Conservation (phyloP, 2,797 vertebrate genomes). For the Acrossocheilus fasciatus region DNA sequence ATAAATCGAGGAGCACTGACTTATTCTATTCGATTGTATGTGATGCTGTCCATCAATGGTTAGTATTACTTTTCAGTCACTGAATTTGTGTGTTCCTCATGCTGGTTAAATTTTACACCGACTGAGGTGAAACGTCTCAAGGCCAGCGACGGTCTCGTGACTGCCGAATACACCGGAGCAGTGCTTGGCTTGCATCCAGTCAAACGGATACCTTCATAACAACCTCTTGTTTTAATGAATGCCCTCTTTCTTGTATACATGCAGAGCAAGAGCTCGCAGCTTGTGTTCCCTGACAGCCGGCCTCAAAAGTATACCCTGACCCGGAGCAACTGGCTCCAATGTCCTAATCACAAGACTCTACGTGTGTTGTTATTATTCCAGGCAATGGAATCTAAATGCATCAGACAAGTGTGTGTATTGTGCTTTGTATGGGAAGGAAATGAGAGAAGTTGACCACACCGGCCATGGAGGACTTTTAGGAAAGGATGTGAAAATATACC, state of each 20-base stretch:
- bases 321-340: constrained; percentile 37
- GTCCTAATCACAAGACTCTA: constrained; percentile 49
- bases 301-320: constrained; percentile 42
- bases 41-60: neutral
- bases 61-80: neutral
- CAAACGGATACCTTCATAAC: constrained; percentile 61
- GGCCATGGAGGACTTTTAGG: constrained; percentile 32
- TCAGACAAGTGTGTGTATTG: constrained; percentile 61
- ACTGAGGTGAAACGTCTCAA: constrained; percentile 8
- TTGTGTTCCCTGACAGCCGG: constrained; percentile 50
- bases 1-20: neutral
- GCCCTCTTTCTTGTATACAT: constrained; percentile 65
- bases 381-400: constrained; percentile 42
- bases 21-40: constrained; percentile 1
- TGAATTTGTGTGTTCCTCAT: neutral
- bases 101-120: neutral
- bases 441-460: constrained; percentile 36
- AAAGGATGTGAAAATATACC: constrained; percentile 44
- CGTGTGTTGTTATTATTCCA: constrained; percentile 57
- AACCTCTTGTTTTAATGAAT: constrained; percentile 73
- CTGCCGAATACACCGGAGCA: constrained; percentile 38
- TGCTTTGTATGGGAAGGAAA: constrained; percentile 39
- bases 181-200: constrained; percentile 59
- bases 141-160: constrained; percentile 12
- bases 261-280: constrained; percentile 49